phyloP scores from a whole-genome alignment of 2,113 vertebrate genomes.

The Psephotus haematonotus region DNA sequence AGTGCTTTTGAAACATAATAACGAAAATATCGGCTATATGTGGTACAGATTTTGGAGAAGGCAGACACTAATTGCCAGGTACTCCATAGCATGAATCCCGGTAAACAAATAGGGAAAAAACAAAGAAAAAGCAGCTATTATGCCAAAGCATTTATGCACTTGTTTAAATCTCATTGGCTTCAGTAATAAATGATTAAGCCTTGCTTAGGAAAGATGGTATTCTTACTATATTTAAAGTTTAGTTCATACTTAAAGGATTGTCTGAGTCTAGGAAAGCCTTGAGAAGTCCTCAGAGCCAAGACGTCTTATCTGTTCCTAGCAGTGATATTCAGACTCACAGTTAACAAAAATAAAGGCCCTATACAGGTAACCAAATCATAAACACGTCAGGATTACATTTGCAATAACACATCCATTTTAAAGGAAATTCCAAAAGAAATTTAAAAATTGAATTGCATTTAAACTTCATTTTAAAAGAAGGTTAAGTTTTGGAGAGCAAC shows the following conservation, averaged over 20 bases:
- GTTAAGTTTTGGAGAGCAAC: conserved; percentile 61
- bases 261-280: background rate
- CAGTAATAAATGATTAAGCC: background rate
- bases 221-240: background rate
- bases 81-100: background rate
- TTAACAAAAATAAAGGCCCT: background rate
- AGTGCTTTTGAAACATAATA: background rate
- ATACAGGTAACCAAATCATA: background rate
- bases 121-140: background rate
- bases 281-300: background rate
- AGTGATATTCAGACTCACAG: background rate
- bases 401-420: background rate
- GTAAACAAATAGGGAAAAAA: background rate
- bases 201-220: background rate
- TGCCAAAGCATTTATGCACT: background rate
- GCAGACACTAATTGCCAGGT: background rate
- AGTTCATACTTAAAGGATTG: background rate
- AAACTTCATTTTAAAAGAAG: conserved; percentile 25
- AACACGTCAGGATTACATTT: conserved; percentile 23
- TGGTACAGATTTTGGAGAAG: background rate
- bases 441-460: conserved; percentile 44
- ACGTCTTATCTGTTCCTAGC: background rate
- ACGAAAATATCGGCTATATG: background rate
- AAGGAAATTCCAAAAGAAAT: conserved; percentile 39
- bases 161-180: background rate